These are phyloP conservation scores for Megalops cyprinoides DNA, from an alignment of 2,797 vertebrate genomes.

Conservation along the genomic window DNA sequence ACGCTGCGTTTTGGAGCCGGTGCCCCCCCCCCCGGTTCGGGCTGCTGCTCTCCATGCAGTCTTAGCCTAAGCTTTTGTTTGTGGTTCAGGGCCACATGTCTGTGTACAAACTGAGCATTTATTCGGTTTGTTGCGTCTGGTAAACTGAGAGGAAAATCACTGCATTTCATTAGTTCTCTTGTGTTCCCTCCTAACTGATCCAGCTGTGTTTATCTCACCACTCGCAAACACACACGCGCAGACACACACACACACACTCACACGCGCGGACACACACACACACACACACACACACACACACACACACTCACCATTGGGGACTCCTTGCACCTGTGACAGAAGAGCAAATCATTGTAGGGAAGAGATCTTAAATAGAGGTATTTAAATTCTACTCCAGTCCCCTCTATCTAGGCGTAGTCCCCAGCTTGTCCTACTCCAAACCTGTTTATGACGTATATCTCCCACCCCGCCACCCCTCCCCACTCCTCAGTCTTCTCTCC, in stretches of 20 bases:
- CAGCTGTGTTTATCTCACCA: not conserved
- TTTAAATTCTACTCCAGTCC: not conserved
- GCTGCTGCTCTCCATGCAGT: too few species aligned
- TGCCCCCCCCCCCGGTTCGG: too few species aligned
- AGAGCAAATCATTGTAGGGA: too few species aligned
- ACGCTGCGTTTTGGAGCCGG: too few species aligned
- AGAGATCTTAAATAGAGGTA: not conserved
- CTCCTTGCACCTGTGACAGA: not conserved
- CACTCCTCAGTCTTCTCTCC: constrained; percentile 3
- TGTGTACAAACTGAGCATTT: not conserved
- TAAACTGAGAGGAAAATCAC: not conserved
- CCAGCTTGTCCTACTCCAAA: not conserved
- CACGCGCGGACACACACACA: constrained; percentile 2
- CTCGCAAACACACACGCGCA: too few species aligned
- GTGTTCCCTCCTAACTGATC: not conserved
- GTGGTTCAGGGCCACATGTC: not conserved
- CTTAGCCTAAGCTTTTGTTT: constrained; percentile 1
- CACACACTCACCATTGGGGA: not conserved
- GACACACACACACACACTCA: not conserved
- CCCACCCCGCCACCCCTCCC: not conserved
- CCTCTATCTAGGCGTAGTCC: not conserved
- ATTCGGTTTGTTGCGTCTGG: not conserved
- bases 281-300: constrained; percentile 21
- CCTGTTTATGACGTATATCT: not conserved
- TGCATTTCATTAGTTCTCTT: not conserved